Conservation (phyloP, 2,113 vertebrate species). For the Cyanoramphus novaezelandiae region DNA sequence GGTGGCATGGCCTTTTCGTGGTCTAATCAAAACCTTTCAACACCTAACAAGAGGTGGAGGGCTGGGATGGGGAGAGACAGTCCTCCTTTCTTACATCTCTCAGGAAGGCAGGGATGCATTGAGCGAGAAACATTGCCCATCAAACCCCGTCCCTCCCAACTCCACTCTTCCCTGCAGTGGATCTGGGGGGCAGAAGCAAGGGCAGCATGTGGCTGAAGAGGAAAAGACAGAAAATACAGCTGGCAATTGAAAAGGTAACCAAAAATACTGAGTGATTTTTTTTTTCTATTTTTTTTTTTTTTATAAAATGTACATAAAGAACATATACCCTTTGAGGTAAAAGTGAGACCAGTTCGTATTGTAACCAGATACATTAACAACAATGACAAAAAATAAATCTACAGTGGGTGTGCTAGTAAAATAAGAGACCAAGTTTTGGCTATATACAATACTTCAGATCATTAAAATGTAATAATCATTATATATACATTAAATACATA, state of each 20-base stretch:
- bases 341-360: slow-evolving; percentile 44
- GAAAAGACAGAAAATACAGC: not conserved
- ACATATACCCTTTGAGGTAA: slow-evolving; percentile 41
- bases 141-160: not conserved
- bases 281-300: slow-evolving; percentile 44
- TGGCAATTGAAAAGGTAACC: not conserved
- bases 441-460: not conserved
- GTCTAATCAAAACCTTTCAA: not conserved
- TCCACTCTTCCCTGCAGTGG: rapidly evolving
- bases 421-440: not conserved
- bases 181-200: not conserved
- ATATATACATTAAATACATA: slow-evolving; percentile 51
- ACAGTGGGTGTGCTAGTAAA: slow-evolving; percentile 6
- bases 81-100: not conserved
- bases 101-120: not conserved
- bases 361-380: slow-evolving; percentile 34
- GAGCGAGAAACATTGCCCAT: rapidly evolving
- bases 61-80: not conserved
- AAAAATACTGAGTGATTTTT: not conserved
- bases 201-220: not conserved
- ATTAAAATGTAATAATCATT: not conserved
- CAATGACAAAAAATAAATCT: slow-evolving; percentile 7
- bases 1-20: not conserved
- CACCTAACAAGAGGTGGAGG: not conserved
- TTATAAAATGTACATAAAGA: slow-evolving; percentile 59